Evolutionary conservation across 2,797 vertebrate genomes (phyloP).

Genomic region (Sebastes cheni): DNA sequence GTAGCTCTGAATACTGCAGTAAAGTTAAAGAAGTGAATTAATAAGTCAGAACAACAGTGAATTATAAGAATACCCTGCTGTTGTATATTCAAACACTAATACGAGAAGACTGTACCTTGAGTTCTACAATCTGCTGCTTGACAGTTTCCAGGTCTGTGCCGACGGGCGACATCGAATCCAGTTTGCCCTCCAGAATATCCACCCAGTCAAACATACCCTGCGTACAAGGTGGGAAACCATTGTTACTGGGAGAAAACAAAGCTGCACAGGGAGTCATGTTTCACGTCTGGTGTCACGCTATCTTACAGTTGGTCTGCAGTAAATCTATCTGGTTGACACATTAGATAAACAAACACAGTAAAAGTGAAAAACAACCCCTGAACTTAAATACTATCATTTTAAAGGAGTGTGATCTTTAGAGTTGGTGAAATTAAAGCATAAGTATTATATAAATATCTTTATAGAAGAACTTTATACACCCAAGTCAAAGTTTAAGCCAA

Average conservation of each 20-base stretch:
- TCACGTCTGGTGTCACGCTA: slow-evolving; percentile 32
- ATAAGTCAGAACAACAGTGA: background rate
- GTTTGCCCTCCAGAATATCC: slow-evolving; percentile 93
- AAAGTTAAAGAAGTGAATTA: background rate
- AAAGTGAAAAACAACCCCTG: background rate
- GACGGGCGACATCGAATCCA: slow-evolving; percentile 94
- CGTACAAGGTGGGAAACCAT: slow-evolving; percentile 46
- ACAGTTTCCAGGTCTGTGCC: slow-evolving; percentile 98
- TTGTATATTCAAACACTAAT: background rate
- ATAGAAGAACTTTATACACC: background rate
- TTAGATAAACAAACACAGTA: background rate
- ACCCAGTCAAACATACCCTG: slow-evolving; percentile 99
- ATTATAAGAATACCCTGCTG: background rate
- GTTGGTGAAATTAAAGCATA: background rate
- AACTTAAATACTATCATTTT: background rate
- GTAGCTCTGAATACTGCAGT: background rate
- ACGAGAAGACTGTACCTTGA: slow-evolving; percentile 88
- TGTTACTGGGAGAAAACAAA: slow-evolving; percentile 63
- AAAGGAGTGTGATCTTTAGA: background rate
- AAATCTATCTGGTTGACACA: slow-evolving; percentile 7
- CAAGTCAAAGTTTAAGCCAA: slow-evolving; percentile 26
- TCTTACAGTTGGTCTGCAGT: background rate
- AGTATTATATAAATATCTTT: background rate
- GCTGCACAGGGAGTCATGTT: slow-evolving; percentile 52
- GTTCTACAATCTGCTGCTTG: slow-evolving; percentile 96